Evolutionary conservation across 2,113 vertebrate genomes (phyloP).

Genomic region (Calidris pygmaea): DNA sequence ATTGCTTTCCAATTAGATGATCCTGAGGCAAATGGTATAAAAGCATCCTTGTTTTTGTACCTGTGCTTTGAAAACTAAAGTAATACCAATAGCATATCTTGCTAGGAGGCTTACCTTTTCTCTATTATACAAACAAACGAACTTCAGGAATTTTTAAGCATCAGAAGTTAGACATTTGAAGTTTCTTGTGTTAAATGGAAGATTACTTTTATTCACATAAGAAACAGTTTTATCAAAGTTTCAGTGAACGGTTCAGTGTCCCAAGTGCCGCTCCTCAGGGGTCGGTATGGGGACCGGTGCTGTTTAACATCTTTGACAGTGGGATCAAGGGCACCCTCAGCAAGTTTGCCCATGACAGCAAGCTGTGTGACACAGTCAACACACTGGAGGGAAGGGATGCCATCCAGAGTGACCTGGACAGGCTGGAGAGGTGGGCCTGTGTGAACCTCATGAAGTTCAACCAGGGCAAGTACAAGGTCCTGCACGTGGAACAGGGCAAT

Average conservation of each 20-base stretch:
- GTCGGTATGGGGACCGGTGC: background rate
- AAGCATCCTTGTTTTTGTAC: background rate
- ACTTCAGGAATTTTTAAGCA: background rate
- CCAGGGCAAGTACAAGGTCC: background rate
- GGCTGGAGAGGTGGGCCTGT: background rate
- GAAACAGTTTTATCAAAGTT: background rate
- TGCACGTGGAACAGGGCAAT: background rate
- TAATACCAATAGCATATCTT: background rate
- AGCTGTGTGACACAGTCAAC: background rate
- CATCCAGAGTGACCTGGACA: background rate
- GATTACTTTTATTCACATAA: background rate
- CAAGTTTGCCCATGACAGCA: background rate
- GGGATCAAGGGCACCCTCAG: background rate
- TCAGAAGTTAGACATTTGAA: background rate
- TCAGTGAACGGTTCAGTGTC: background rate
- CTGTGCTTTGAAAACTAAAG: background rate
- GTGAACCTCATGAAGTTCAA: background rate
- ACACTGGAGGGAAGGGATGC: background rate
- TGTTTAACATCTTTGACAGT: background rate
- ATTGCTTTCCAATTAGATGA: background rate
- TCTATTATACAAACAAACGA: background rate
- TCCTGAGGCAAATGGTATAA: background rate
- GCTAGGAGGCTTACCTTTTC: background rate
- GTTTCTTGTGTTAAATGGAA: background rate
- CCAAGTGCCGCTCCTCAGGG: background rate